Evolutionary conservation across 2,888 invertebrate genomes (phyloP).

Genomic region (Dermolepida albohirtum): DNA sequence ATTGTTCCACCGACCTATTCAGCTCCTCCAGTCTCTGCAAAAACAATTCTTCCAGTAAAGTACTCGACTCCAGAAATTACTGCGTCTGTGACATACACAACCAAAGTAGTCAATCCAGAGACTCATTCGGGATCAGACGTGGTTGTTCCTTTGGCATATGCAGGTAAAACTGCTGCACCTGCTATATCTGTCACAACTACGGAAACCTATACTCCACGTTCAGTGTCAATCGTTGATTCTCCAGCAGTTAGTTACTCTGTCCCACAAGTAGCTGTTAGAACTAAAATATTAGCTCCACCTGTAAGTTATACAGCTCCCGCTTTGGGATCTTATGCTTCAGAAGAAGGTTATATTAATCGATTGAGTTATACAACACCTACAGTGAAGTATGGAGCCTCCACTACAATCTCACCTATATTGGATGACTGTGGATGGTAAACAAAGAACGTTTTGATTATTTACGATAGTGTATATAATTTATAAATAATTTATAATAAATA

Average conservation of each 20-base stretch:
- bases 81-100: background rate
- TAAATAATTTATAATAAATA: no score
- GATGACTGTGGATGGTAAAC: slow-evolving; percentile 15
- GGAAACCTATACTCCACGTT: slow-evolving; percentile 30
- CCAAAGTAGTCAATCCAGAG: no score
- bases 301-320: slow-evolving; percentile 33
- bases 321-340: slow-evolving; percentile 3
- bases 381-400: slow-evolving; percentile 3
- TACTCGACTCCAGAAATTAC: background rate
- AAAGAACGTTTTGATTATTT: background rate
- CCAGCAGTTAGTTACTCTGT: slow-evolving; percentile 30
- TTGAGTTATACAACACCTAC: slow-evolving; percentile 25
- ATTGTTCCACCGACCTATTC: slow-evolving; percentile 13
- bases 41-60: no score
- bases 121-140: no score
- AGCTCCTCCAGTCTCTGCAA: slow-evolving; percentile 22
- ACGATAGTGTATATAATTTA: background rate
- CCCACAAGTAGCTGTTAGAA: slow-evolving; percentile 14
- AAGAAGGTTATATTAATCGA: slow-evolving; percentile 17
- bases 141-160: background rate
- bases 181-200: slow-evolving; percentile 29
- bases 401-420: background rate
- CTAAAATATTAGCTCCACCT: slow-evolving; percentile 24
- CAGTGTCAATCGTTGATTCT: slow-evolving; percentile 16
- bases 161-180: slow-evolving; percentile 19